Percentiles rank a stretch among this genome's conserved stretches.
phyloP scores from a whole-genome alignment of 2,113 vertebrate genomes.

The Centropristis striata region DNA sequence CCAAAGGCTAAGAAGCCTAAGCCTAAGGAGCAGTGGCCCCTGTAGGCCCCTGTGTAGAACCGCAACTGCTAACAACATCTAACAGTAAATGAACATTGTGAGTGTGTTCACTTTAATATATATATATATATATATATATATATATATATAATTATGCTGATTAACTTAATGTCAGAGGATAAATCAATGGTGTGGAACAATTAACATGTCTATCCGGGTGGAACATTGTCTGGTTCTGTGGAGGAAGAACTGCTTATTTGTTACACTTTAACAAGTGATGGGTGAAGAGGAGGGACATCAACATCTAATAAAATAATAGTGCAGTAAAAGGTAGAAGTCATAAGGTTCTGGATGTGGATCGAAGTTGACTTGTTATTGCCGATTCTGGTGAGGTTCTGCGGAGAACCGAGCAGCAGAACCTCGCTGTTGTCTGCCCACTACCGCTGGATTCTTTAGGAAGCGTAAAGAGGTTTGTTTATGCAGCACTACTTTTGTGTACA shows the following conservation, averaged over 20 bases:
- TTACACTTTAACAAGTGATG: neutral
- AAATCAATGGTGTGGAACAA: slow-evolving; percentile 1
- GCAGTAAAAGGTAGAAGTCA: no score
- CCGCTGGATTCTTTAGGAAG: slow-evolving; percentile 59
- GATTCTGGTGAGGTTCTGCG: slow-evolving; percentile 15
- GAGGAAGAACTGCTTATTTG: neutral
- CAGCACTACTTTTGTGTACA: slow-evolving; percentile 83
- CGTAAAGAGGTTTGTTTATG: slow-evolving; percentile 81
- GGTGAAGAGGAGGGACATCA: neutral
- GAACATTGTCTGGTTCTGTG: neutral
- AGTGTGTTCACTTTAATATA: neutral
- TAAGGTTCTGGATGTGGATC: neutral
- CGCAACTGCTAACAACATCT: no score
- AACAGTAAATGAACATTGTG: neutral
- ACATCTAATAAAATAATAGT: neutral
- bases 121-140: no score
- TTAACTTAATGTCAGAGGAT: neutral
- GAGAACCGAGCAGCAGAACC: slow-evolving; percentile 9
- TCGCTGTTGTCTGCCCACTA: slow-evolving; percentile 20
- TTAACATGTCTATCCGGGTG: neutral
- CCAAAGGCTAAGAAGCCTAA: no score
- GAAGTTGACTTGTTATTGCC: neutral
- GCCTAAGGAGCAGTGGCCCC: no score
- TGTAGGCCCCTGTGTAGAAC: no score
- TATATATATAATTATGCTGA: neutral